These are phyloP conservation scores for Nestor notabilis DNA, from an alignment of 2,113 vertebrate genomes.

Conservation along the genomic window DNA sequence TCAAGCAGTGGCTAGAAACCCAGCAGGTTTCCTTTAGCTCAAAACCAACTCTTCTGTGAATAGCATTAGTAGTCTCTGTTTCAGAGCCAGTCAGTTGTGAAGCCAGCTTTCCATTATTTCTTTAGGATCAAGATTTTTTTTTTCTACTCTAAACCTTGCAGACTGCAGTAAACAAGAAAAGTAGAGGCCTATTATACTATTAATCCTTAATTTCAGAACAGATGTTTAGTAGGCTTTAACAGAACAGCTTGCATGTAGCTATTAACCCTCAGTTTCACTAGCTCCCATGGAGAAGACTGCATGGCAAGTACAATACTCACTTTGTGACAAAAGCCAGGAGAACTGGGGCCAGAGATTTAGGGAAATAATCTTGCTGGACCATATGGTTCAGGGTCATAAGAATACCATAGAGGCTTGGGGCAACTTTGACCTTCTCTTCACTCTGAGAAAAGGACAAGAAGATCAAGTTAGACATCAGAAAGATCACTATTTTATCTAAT, in stretches of 20 bases:
- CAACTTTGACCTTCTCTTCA: constrained; percentile 91
- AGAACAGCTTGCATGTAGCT: neutral
- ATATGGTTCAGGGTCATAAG: constrained; percentile 89
- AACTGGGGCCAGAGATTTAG: constrained; percentile 82
- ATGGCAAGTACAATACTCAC: constrained; percentile 77
- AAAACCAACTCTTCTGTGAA: neutral
- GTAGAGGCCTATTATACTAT: neutral
- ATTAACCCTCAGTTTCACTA: neutral
- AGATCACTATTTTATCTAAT: neutral
- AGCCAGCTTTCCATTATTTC: neutral
- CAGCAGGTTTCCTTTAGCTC: neutral
- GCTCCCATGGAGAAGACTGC: neutral
- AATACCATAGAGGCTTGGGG: constrained; percentile 87
- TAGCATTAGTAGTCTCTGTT: neutral
- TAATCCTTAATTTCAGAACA: neutral
- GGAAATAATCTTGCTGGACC: constrained; percentile 95
- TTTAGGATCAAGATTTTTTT: neutral
- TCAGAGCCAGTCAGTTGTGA: neutral
- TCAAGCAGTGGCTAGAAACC: neutral
- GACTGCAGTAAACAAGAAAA: neutral
- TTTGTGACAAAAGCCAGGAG: constrained; percentile 91
- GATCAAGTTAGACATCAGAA: neutral
- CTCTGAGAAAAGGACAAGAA: constrained; percentile 76
- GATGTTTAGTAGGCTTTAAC: neutral
- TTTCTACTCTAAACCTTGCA: neutral